Conservation (phyloP, 1,140 invertebrate genomes). For the Caenorhabditis briggsae region DNA sequence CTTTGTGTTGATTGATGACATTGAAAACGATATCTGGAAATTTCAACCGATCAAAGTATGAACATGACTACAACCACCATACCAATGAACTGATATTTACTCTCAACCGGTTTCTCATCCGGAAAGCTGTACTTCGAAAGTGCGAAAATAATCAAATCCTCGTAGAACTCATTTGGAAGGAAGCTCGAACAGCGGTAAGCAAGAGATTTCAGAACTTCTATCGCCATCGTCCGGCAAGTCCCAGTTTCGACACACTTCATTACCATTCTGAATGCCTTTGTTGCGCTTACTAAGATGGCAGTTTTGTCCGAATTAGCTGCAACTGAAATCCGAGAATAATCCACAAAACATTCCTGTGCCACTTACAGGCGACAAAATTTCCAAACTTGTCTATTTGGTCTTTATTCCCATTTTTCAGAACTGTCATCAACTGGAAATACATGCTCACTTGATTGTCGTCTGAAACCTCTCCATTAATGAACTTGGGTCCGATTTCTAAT, state of each 20-base stretch:
- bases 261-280: neutral
- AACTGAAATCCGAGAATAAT: neutral
- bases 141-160: constrained; percentile 12
- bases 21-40: neutral
- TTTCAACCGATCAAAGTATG: too few relatives aligned
- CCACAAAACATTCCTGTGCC: too few relatives aligned
- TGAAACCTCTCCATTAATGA: neutral
- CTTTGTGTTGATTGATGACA: neutral
- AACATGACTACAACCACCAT: too few relatives aligned
- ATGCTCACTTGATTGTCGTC: neutral
- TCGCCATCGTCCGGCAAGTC: neutral
- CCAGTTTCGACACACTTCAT: neutral
- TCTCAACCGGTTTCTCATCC: neutral
- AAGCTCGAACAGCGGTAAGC: too few relatives aligned
- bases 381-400: neutral
- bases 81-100: constrained; percentile 18
- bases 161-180: constrained; percentile 11
- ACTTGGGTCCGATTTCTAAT: neutral
- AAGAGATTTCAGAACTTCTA: neutral
- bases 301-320: neutral
- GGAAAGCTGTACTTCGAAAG: constrained; percentile 8
- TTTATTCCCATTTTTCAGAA: neutral
- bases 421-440: neutral
- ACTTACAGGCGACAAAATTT: neutral
- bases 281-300: neutral